Percentiles rank a stretch among this genome's conserved stretches.
Conservation (phyloP, 2,797 vertebrate species). For the Sebastes glaucus region DNA sequence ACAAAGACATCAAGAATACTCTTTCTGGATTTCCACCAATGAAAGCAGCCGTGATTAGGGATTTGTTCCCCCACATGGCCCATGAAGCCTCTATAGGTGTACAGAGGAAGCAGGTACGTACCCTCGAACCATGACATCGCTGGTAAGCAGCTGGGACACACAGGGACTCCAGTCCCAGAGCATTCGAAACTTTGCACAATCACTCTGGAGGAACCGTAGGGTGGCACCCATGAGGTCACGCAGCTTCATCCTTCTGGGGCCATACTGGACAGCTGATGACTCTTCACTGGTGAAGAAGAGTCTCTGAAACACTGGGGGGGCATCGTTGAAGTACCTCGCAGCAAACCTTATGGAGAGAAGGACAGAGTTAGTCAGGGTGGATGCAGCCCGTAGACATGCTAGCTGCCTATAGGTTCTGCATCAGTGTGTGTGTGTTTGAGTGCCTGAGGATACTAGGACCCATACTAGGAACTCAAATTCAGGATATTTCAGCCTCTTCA, state of each 20-base stretch:
- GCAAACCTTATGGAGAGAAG: constrained; percentile 86
- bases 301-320: constrained; percentile 94
- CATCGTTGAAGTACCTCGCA: constrained; percentile 89
- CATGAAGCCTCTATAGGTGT: background rate
- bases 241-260: constrained; percentile 94
- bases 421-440: background rate
- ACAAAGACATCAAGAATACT: too few relatives aligned
- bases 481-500: background rate
- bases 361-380: background rate
- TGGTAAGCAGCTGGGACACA: constrained; percentile 93
- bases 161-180: constrained; percentile 99
- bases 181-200: constrained; percentile 87
- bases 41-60: background rate
- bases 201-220: constrained; percentile 90
- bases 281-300: constrained; percentile 95
- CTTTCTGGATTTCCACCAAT: background rate
- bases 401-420: background rate
- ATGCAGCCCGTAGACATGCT: background rate
- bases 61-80: too few relatives aligned
- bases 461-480: too few relatives aligned
- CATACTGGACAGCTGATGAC: constrained; percentile 90
- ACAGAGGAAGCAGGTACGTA: constrained; percentile 61
- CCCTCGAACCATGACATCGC: constrained; percentile 95
- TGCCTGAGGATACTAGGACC: background rate
- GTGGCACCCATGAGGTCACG: constrained; percentile 97